These are phyloP conservation scores for Helarctos malayanus DNA, from an alignment of 2,797 vertebrate genomes.

Conservation along the genomic window DNA sequence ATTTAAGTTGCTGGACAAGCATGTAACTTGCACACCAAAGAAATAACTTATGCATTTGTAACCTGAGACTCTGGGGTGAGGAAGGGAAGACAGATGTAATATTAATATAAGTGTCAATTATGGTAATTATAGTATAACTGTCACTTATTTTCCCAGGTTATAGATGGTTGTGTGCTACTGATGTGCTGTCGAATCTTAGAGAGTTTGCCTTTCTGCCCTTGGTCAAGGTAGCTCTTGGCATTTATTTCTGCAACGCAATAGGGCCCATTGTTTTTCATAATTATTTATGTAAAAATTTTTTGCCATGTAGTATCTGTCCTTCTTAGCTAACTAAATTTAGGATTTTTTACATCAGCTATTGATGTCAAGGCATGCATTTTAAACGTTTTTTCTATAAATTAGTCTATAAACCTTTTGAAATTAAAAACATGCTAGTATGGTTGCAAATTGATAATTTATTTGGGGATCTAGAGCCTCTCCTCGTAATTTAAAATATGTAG, in stretches of 20 bases:
- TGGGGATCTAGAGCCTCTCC: neutral
- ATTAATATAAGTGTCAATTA: conserved; percentile 23
- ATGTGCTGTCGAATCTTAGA: neutral
- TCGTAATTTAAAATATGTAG: neutral
- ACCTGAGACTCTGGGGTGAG: neutral
- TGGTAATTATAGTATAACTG: neutral
- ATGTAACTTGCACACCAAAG: neutral
- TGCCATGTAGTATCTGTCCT: neutral
- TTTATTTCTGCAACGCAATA: conserved; percentile 31
- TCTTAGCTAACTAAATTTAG: conserved; percentile 29
- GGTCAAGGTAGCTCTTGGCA: neutral
- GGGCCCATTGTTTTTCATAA: neutral
- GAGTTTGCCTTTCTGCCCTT: neutral
- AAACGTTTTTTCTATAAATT: neutral
- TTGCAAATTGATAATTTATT: neutral
- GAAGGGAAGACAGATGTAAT: neutral
- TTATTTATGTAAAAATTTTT: conserved; percentile 3
- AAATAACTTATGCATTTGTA: neutral
- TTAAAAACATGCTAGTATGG: neutral
- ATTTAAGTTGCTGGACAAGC: neutral
- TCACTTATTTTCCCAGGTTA: neutral
- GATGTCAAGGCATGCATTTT: neutral
- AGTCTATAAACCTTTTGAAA: neutral
- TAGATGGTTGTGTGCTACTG: neutral
- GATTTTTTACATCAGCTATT: neutral